Base-by-base conservation (phyloP, 2,797 vertebrate genomes). In the Cuniculus paca region DNA sequence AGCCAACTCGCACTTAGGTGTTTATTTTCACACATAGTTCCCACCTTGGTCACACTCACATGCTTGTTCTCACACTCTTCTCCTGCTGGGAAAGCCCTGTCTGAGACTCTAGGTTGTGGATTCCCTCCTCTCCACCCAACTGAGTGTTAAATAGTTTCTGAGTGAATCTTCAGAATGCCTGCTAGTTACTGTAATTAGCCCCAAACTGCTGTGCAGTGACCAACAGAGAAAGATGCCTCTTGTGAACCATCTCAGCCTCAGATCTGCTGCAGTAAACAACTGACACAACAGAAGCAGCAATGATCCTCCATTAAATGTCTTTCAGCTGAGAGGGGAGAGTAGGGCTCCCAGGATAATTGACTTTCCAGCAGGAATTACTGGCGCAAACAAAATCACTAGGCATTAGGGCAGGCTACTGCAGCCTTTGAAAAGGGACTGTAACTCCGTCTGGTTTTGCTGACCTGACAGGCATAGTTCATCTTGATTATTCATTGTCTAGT, bases 351-450 rank as follows among this genome's bases (percentile, higher is more conserved):
- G 96, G 97, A 48, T 98, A 98, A 98, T 98, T 98, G 98, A 98
- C 98, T 98, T 98, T 98, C 97, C 98, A 98, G 98, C 98, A 98
- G 98, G 98, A 98, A 98, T 98, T 98, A 98, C 96, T 98, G 98
- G 92, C 98, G 98, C 97, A 98, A 98, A 98, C 95, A 85, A 97
- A 98, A 98, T 98, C 98, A 98, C 95, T 91, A 42, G 97, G 98
- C 98, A 98, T 98, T 98, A 98, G 98, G 94, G 97, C 91, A 97
- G 97, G 97, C 97, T 95, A 20, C 94, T 95, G 94, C 96, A 31
- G 87, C 85, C 96, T 97, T 94, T 97, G 90, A 90, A 96, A 94
- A 58, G 88, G 89, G 86, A 77, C 61, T 34, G 34, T 92, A 80
- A 96, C 94, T 93, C 95, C 94, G 95, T 95, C 94, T 22, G 74